A percentile compares a stretch with the other conserved stretches of the same genome.
These are phyloP conservation scores for Papilio glaucus DNA, from an alignment of 1,140 invertebrate genomes.

Conservation along the genomic window DNA sequence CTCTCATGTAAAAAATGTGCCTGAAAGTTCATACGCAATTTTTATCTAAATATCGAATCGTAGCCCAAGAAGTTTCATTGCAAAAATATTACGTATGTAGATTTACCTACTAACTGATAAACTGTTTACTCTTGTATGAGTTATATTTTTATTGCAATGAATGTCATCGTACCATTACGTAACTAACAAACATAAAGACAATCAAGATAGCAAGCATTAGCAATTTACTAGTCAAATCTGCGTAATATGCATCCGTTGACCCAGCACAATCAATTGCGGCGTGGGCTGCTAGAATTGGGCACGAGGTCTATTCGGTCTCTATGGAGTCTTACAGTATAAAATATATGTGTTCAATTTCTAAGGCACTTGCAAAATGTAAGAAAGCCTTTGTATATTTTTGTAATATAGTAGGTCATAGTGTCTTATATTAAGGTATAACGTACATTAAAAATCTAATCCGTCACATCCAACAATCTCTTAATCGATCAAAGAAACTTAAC, in stretches of 20 bases:
- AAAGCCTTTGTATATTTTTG: background rate
- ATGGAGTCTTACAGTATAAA: background rate
- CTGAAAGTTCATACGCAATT: too few species aligned
- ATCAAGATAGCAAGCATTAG: background rate
- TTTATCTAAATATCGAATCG: too few species aligned
- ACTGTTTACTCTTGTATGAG: background rate
- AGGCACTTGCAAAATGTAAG: background rate
- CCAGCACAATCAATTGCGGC: slow-evolving; percentile 14
- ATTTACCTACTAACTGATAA: background rate
- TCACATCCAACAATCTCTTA: too few species aligned
- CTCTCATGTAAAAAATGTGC: too few species aligned
- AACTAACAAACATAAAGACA: slow-evolving; percentile 13
- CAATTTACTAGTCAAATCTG: slow-evolving; percentile 34
- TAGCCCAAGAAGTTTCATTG: background rate
- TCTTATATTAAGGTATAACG: too few species aligned
- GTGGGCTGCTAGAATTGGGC: slow-evolving; percentile 26
- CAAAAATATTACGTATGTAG: background rate
- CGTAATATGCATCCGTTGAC: slow-evolving; percentile 8
- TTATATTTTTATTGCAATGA: background rate
- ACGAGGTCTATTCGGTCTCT: slow-evolving; percentile 28
- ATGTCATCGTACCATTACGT: slow-evolving; percentile 30
- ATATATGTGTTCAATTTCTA: background rate
- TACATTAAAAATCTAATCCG: too few species aligned
- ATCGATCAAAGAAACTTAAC: too few species aligned
- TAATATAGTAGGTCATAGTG: too few species aligned